A percentile compares a stretch with the other conserved stretches of the same genome.
These are phyloP conservation scores for Lynx canadensis DNA, from an alignment of 2,113 vertebrate species.

Conservation along the genomic window DNA sequence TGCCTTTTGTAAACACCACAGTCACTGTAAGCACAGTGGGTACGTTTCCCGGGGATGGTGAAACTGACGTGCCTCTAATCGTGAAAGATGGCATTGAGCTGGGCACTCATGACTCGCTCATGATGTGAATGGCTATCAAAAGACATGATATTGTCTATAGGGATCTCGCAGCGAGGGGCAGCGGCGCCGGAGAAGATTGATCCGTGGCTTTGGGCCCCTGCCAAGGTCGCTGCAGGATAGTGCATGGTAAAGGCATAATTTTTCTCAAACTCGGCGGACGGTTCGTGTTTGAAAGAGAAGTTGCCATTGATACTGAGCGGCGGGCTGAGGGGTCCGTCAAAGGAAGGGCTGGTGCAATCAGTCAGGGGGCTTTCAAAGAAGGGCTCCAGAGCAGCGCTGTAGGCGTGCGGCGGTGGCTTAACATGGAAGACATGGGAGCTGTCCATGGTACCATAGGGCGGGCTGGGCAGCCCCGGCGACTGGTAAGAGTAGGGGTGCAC, in stretches of 20 bases:
- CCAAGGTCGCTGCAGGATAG: slow-evolving; percentile 90
- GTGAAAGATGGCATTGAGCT: slow-evolving; percentile 98
- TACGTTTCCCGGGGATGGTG: slow-evolving; percentile 73
- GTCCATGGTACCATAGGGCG: slow-evolving; percentile 98
- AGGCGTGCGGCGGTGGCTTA: slow-evolving; percentile 90
- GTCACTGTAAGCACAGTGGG: slow-evolving; percentile 78
- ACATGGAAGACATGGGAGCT: slow-evolving; percentile 97
- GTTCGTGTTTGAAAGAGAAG: slow-evolving; percentile 98
- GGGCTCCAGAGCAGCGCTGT: slow-evolving; percentile 91
- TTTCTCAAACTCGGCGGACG: slow-evolving; percentile 93
- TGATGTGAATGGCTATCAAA: slow-evolving; percentile 96
- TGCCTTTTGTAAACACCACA: slow-evolving; percentile 86
- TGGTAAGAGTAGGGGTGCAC: slow-evolving; percentile 94
- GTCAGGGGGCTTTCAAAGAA: slow-evolving; percentile 95
- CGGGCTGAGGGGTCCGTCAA: slow-evolving; percentile 97
- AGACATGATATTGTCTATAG: slow-evolving; percentile 93
- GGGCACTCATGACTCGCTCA: slow-evolving; percentile 96
- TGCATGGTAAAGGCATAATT: slow-evolving; percentile 96
- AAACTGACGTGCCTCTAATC: slow-evolving; percentile 84
- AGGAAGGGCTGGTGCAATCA: slow-evolving; percentile 93
- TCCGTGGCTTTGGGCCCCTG: slow-evolving; percentile 86
- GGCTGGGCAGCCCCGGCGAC: slow-evolving; percentile 96
- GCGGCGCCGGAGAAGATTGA: slow-evolving; percentile 89
- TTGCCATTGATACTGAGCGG: slow-evolving; percentile 98
- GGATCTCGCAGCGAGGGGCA: slow-evolving; percentile 91